Evolutionary conservation across 2,888 invertebrate genomes (phyloP).

Genomic region (Apamea monoglypha): DNA sequence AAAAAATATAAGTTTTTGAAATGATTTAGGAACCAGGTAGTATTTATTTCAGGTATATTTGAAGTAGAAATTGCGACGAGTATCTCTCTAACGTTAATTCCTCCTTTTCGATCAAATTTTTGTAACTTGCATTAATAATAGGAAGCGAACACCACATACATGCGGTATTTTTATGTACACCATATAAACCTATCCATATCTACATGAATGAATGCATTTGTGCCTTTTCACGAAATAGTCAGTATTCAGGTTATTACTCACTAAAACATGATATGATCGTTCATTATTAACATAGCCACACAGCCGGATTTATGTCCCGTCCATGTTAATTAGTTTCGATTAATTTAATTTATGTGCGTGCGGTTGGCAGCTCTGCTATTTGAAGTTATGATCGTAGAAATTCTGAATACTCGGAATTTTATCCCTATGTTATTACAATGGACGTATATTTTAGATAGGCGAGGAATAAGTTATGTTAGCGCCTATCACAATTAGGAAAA

Average conservation of each 20-base stretch:
- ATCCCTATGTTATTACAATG: not conserved
- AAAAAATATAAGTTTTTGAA: too few species aligned
- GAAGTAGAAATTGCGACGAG: too few species aligned
- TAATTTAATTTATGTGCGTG: constrained; percentile 53
- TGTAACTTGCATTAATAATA: too few species aligned
- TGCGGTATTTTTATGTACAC: too few species aligned
- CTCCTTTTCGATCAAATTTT: too few species aligned
- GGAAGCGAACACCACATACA: too few species aligned
- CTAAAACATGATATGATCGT: constrained; percentile 8
- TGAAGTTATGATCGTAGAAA: constrained; percentile 28
- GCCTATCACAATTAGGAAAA: not conserved
- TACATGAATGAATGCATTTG: not conserved
- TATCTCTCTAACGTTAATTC: too few species aligned
- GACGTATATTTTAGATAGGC: not conserved
- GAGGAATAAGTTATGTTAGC: not conserved
- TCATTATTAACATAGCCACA: constrained; percentile 24
- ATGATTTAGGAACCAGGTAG: too few species aligned
- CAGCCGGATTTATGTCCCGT: constrained; percentile 30
- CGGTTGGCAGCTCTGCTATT: constrained; percentile 44
- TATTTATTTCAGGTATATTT: too few species aligned
- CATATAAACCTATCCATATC: too few species aligned
- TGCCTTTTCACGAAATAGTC: not conserved
- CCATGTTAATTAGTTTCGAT: constrained; percentile 44
- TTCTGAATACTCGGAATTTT: constrained; percentile 16
- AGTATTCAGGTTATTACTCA: not conserved